Evolutionary conservation across 2,797 vertebrate genomes (phyloP).

Genomic region (Anisognathus igniventris): DNA sequence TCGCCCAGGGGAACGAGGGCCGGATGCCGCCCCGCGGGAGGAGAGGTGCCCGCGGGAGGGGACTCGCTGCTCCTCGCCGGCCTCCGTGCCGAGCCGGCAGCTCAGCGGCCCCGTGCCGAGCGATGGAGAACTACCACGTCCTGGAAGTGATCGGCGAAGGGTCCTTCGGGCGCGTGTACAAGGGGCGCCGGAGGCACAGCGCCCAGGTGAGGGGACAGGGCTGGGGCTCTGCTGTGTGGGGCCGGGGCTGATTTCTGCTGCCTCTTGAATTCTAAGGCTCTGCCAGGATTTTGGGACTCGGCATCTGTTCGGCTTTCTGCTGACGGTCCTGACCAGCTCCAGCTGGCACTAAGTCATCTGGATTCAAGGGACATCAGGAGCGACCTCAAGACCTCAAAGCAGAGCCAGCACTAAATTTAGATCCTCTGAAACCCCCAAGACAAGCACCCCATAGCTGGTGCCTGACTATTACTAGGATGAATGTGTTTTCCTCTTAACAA

Average conservation of each 20-base stretch:
- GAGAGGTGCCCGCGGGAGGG: background rate
- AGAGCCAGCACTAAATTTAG: background rate
- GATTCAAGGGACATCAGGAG: background rate
- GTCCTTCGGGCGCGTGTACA: constrained; percentile 92
- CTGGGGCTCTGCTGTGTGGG: accelerated
- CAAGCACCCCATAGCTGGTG: background rate
- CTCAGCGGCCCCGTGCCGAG: background rate
- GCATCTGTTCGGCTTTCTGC: background rate
- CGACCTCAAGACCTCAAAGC: background rate
- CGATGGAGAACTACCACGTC: constrained; percentile 88
- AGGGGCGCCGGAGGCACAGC: constrained; percentile 85
- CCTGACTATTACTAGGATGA: background rate
- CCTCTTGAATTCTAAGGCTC: background rate
- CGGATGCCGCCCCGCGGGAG: background rate
- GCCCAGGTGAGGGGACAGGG: constrained; percentile 80
- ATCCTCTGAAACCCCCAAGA: background rate
- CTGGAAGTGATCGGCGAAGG: constrained; percentile 91
- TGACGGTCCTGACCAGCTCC: background rate
- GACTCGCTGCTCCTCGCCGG: background rate
- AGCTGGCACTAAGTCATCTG: background rate
- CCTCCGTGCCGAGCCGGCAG: background rate
- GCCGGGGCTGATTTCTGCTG: background rate
- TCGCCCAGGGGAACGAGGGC: background rate
- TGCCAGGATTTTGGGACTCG: background rate
- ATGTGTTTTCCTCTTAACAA: background rate